Evolutionary conservation across 1,140 invertebrate genomes (phyloP), one percentile per base, ranked within the genome.

Genomic region (Pseudobourletiella spinata): DNA sequence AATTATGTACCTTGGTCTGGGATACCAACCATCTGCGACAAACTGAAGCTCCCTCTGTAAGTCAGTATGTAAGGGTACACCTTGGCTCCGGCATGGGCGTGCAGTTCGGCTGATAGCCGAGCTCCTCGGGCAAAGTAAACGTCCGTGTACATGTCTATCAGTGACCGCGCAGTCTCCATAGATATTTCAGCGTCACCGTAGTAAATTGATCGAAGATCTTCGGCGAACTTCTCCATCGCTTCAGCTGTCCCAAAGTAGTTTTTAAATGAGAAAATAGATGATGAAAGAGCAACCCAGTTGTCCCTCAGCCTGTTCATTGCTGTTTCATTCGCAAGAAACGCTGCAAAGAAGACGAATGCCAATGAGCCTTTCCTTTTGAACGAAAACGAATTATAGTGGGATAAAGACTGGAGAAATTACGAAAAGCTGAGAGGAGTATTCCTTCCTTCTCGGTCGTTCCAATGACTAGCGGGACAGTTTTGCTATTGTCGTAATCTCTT

Each of bases 171-270:
- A 16, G 6, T 57, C 4, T 42, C 55, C 25, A 24, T 15, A 20
- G 16, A 25, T 16, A 57, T 11, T 11, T 4, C 3, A 4, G 32
- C 29, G 11, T 57, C 28, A 4, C 30, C 55, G 11, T 35, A 57
- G 42, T 57, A 57, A 39, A 42, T 35, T 24, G 32, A 32, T 8
- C 55, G 55, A 57, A 57, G n/a, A 11, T 35, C 11, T 18, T 25
- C 35, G 4, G 28, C 15, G 15, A 57, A 16, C 14, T 14, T 30
- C 20, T 6, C 22, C 11, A 3, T 20, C 25, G 32, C 35, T 3
- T 32, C 6, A 25, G 22, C 14, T 22, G 15, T 20, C 8, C 22
- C 3, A 11, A 57, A 30, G 2, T 35, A 8, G 15, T 20, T 20
- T 3, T 6, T 18, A 35, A 57, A 28, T 15, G 24, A 8, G 6